Conservation (phyloP, 2,888 invertebrate species). For the Scaptomyza cyrtandrae region DNA sequence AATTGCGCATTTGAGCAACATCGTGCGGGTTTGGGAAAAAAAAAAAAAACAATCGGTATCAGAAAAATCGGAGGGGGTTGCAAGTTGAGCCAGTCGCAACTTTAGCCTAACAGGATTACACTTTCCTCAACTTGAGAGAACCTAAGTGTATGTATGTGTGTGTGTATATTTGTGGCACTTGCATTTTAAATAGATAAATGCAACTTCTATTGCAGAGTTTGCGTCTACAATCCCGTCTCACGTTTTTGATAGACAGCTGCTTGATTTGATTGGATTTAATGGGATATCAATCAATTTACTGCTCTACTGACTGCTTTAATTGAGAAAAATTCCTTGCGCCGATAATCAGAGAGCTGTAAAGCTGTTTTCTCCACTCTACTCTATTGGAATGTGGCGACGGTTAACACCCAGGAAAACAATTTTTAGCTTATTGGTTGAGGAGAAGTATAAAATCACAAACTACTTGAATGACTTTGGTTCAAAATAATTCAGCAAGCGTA, state of each 20-base stretch:
- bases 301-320: conserved; percentile 63
- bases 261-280: conserved; percentile 22
- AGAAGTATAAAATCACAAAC: no score
- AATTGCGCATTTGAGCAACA: conserved; percentile 73
- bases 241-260: conserved; percentile 41
- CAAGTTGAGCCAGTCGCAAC: conserved; percentile 31
- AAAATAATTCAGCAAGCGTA: no score
- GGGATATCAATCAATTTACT: conserved; percentile 67
- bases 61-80: conserved; percentile 29
- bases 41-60: conserved; percentile 29
- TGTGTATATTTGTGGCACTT: conserved; percentile 30
- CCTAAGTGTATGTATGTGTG: not conserved
- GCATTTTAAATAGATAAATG: conserved; percentile 32
- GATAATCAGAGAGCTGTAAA: conserved; percentile 1
- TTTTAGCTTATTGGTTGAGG: no score
- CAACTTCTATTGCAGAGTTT: conserved; percentile 16
- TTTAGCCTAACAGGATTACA: conserved; percentile 53
- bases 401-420: no score
- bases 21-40: conserved; percentile 31
- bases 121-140: conserved; percentile 30
- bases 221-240: conserved; percentile 10
- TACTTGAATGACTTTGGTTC: no score
- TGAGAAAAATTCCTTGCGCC: conserved; percentile 48
- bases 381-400: no score
- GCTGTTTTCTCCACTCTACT: not conserved